A percentile compares a stretch with the other conserved stretches of the same genome.
These are phyloP conservation scores for Julus scandinavius DNA, from an alignment of 2,888 invertebrate species.

Conservation along the genomic window DNA sequence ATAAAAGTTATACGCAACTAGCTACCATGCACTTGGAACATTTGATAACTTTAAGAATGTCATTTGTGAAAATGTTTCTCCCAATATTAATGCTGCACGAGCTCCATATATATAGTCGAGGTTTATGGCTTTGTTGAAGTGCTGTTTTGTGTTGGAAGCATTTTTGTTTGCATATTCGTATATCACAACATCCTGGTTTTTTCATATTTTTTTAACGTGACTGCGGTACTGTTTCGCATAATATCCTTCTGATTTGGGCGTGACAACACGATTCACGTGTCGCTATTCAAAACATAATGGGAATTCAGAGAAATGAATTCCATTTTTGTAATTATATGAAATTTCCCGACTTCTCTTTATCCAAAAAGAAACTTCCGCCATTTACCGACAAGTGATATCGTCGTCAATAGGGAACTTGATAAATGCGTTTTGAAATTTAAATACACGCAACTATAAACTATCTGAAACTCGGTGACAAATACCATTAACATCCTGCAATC, in stretches of 20 bases:
- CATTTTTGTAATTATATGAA: background rate
- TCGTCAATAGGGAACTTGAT: slow-evolving; percentile 2
- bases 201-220: background rate
- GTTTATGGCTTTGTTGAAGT: background rate
- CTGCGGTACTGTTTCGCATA: background rate
- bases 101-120: background rate
- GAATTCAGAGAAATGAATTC: background rate
- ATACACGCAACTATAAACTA: slow-evolving; percentile 9
- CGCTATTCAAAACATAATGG: background rate
- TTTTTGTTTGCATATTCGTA: background rate
- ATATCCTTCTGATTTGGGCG: background rate
- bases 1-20: background rate
- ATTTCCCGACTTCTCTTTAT: background rate
- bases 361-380: slow-evolving; percentile 4
- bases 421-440: slow-evolving; percentile 21
- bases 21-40: background rate
- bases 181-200: background rate
- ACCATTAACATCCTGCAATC: slow-evolving; percentile 29
- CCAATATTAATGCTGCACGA: too few relatives aligned
- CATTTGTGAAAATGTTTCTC: background rate
- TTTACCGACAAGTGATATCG: background rate
- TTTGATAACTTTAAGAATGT: background rate
- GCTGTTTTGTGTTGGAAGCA: background rate
- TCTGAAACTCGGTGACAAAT: slow-evolving; percentile 9
- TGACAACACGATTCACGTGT: background rate